Conservation (phyloP, 2,113 vertebrate species). For the Falcunculus frontatus region DNA sequence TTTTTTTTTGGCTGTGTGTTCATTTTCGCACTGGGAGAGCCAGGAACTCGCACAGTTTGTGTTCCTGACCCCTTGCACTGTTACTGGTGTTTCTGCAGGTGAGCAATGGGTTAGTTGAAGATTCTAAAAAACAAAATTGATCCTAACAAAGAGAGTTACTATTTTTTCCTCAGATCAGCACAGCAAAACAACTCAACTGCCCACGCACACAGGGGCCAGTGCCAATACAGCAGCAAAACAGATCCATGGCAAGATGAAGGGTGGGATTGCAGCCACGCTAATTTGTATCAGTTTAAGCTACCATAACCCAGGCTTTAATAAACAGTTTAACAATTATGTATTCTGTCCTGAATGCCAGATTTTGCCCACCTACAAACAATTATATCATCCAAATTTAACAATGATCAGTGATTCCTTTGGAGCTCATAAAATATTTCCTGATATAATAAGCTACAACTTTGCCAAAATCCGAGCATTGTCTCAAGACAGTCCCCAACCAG, state of each 20-base stretch:
- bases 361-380: not conserved
- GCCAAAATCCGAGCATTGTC: not conserved
- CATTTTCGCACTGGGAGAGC: not conserved
- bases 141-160: not conserved
- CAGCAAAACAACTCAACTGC: not conserved
- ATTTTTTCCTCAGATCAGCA: not conserved
- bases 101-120: not conserved
- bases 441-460: not conserved
- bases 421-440: not conserved
- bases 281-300: slow-evolving; percentile 11
- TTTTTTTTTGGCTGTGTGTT: not conserved
- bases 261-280: not conserved
- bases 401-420: not conserved
- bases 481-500: not conserved
- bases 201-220: not conserved
- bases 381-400: not conserved
- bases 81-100: not conserved
- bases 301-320: not conserved
- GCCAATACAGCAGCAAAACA: not conserved
- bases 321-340: not conserved
- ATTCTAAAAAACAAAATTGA: not conserved
- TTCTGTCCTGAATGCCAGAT: not conserved
- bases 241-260: not conserved
- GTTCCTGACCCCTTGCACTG: not conserved
- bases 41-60: not conserved